Percentiles rank a stretch among this genome's conserved stretches.
Evolutionary conservation across 2,888 invertebrate species (phyloP).

Genomic region (Apotomis betuletana): DNA sequence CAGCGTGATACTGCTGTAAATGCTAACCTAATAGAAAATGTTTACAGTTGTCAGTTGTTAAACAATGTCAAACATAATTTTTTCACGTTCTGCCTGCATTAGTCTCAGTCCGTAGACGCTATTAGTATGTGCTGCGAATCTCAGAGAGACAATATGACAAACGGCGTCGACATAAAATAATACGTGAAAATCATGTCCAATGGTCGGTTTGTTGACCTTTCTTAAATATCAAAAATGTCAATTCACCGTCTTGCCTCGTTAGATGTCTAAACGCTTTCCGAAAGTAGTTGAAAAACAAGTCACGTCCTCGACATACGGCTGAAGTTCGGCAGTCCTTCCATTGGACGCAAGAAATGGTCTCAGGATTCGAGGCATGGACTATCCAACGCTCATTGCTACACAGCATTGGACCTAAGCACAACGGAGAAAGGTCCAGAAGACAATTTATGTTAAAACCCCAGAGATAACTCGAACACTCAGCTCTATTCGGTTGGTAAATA

Average conservation of each 20-base stretch:
- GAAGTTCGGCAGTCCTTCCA: slow-evolving; percentile 28
- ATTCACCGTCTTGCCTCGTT: slow-evolving; percentile 6
- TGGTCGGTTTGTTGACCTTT: neutral
- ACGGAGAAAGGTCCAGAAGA: slow-evolving; percentile 2
- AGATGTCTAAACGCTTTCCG: slow-evolving; percentile 12
- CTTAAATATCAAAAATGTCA: slow-evolving; percentile 6
- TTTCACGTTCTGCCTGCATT: too few species aligned
- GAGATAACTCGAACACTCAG: slow-evolving; percentile 20
- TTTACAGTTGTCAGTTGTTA: too few species aligned
- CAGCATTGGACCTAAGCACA: slow-evolving; percentile 2
- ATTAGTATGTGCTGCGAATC: neutral
- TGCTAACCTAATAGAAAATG: too few species aligned
- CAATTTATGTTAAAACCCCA: neutral
- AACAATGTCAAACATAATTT: too few species aligned
- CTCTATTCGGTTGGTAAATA: slow-evolving; percentile 34
- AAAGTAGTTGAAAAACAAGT: slow-evolving; percentile 19
- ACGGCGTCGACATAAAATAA: neutral
- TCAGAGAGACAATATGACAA: neutral
- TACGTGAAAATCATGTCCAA: neutral
- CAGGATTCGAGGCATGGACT: slow-evolving; percentile 22
- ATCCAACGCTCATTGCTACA: neutral
- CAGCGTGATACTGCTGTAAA: too few species aligned
- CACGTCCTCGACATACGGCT: slow-evolving; percentile 37
- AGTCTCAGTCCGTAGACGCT: neutral
- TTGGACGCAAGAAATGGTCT: slow-evolving; percentile 32